Conservation (phyloP, 2,888 invertebrate species). For the Pristionchus arcanus region DNA sequence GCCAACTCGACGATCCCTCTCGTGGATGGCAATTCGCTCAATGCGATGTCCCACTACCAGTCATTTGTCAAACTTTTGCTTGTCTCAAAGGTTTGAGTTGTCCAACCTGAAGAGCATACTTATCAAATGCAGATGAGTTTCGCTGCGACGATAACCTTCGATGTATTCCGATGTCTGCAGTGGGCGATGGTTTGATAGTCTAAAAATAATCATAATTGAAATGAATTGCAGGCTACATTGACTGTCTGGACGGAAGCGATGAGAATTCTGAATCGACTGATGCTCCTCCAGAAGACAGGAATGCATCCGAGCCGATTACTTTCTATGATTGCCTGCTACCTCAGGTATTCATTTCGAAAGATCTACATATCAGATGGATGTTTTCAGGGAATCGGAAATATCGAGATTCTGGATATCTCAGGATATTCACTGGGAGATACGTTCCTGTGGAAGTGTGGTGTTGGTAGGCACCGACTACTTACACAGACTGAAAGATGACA, state of each 20-base stretch:
- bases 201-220: neutral
- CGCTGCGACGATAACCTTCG: neutral
- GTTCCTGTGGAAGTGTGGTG: neutral
- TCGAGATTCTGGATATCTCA: neutral
- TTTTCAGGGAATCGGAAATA: neutral
- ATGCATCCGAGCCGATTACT: neutral
- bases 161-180: neutral
- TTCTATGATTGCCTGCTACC: neutral
- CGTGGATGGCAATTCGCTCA: conserved; percentile 2
- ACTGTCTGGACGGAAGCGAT: neutral
- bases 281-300: neutral
- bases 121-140: neutral
- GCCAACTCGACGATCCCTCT: neutral
- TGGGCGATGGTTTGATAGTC: neutral
- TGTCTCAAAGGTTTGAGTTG: neutral
- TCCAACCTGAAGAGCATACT: neutral
- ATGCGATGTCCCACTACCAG: neutral
- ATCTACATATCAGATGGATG: neutral
- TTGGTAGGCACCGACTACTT: neutral
- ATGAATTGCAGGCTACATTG: neutral
- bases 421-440: neutral
- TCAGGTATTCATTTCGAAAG: neutral
- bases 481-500: neutral
- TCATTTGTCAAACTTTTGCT: neutral
- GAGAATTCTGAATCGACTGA: neutral